Percentiles rank a stretch among this genome's conserved stretches.
Conservation (phyloP, 2,797 vertebrate genomes). For the Champsocephalus gunnari region DNA sequence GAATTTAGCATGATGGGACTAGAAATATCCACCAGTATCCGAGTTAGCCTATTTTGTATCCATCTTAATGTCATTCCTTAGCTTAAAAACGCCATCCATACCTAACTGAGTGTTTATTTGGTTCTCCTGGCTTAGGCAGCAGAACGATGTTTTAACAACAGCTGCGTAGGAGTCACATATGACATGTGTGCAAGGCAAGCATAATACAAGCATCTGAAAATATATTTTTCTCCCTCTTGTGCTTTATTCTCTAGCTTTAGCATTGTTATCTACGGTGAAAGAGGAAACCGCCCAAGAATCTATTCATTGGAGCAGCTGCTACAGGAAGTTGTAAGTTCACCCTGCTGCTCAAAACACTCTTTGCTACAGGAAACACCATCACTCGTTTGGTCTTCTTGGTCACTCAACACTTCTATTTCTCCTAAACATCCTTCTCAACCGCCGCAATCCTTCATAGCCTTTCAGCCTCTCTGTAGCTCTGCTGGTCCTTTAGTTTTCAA, state of each 20-base stretch:
- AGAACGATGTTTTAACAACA: constrained; percentile 62
- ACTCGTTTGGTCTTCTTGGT: constrained; percentile 36
- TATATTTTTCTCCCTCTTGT: constrained; percentile 55
- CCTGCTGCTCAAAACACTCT: constrained; percentile 21
- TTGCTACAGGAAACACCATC: constrained; percentile 27
- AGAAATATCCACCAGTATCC: constrained; percentile 13
- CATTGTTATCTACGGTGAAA: constrained; percentile 93
- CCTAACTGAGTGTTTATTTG: constrained; percentile 45
- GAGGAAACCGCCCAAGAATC: constrained; percentile 93
- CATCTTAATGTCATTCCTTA: constrained; percentile 29
- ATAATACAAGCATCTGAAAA: constrained; percentile 72
- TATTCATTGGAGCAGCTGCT: constrained; percentile 96
- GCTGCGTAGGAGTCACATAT: constrained; percentile 68
- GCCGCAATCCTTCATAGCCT: constrained; percentile 5
- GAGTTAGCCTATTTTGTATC: neutral
- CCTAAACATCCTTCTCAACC: constrained; percentile 15
- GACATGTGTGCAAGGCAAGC: constrained; percentile 61
- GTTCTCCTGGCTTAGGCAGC: constrained; percentile 47
- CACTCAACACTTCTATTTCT: constrained; percentile 30
- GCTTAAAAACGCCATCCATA: constrained; percentile 33
- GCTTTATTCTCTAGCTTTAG: constrained; percentile 87
- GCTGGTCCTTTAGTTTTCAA: constrained; percentile 1
- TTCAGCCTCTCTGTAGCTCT: constrained; percentile 32
- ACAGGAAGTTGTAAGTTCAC: constrained; percentile 92
- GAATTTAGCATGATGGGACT: neutral